These are phyloP conservation scores for Myotis davidii DNA, from an alignment of 2,113 vertebrate species.

Conservation along the genomic window DNA sequence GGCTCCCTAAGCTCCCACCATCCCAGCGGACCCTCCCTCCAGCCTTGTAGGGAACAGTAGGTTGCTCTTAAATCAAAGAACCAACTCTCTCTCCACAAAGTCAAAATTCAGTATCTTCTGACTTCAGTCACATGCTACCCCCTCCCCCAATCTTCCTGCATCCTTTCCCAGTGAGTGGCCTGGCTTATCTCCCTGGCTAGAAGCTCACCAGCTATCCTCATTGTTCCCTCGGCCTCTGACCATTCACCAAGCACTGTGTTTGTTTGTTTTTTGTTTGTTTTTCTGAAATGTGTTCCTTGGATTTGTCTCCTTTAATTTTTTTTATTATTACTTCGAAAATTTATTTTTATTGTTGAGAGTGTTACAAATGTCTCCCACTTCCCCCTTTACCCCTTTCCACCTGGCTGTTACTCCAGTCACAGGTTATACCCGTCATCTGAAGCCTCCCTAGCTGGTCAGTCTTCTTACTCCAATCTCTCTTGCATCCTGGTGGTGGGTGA, in stretches of 20 bases:
- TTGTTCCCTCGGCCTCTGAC: background rate
- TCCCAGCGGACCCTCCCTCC: background rate
- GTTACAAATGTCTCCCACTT: no score
- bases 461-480: background rate
- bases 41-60: background rate
- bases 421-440: background rate
- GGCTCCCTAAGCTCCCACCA: background rate
- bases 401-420: background rate
- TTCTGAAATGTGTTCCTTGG: background rate
- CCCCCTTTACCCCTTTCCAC: no score
- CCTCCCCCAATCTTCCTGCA: accelerated
- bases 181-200: background rate
- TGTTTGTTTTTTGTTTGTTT: no score
- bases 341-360: no score
- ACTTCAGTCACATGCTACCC: background rate
- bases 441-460: background rate
- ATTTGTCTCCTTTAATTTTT: background rate
- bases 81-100: background rate
- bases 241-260: background rate
- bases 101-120: background rate
- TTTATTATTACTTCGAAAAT: no score
- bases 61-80: background rate
- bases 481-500: background rate
- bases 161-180: background rate
- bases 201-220: no score